Evolutionary conservation across 2,113 vertebrate genomes (phyloP).

Genomic region (Prolemur simus): DNA sequence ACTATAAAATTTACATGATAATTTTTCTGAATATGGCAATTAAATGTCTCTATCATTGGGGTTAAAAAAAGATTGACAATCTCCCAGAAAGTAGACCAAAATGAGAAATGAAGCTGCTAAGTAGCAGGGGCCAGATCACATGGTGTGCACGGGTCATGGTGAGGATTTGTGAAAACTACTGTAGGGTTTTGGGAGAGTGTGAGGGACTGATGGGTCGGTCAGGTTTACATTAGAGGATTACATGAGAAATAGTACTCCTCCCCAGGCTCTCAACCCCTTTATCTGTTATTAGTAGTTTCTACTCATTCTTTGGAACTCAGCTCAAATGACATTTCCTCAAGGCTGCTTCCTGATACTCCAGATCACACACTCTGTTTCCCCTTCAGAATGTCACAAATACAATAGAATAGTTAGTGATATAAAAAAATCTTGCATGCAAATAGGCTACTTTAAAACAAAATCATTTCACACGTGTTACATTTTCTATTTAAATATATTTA

Average conservation of each 20-base stretch:
- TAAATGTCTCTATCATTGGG: not conserved
- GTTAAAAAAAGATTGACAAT: not conserved
- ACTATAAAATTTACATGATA: not conserved
- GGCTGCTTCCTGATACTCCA: not conserved
- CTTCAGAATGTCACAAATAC: not conserved
- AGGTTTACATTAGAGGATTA: not conserved
- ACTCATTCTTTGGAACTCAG: not conserved
- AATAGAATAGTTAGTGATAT: not conserved
- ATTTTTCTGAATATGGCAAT: not conserved
- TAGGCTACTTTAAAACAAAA: slow-evolving; percentile 13
- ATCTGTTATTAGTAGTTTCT: not conserved
- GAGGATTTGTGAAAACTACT: not conserved
- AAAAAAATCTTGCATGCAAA: not conserved
- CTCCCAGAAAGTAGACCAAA: not conserved
- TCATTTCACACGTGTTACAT: not conserved
- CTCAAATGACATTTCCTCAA: not conserved
- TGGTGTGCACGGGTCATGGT: not conserved
- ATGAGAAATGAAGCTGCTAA: not conserved
- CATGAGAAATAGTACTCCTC: not conserved
- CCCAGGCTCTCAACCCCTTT: not conserved
- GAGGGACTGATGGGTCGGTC: too few species aligned
- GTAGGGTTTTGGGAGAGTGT: not conserved
- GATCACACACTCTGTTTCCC: not conserved
- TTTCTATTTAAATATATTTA: slow-evolving; percentile 44
- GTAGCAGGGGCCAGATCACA: too few species aligned